Evolutionary conservation across 2,797 vertebrate genomes (phyloP), one percentile per base, ranked within the genome.

Genomic region (Leptoclinus maculatus): DNA sequence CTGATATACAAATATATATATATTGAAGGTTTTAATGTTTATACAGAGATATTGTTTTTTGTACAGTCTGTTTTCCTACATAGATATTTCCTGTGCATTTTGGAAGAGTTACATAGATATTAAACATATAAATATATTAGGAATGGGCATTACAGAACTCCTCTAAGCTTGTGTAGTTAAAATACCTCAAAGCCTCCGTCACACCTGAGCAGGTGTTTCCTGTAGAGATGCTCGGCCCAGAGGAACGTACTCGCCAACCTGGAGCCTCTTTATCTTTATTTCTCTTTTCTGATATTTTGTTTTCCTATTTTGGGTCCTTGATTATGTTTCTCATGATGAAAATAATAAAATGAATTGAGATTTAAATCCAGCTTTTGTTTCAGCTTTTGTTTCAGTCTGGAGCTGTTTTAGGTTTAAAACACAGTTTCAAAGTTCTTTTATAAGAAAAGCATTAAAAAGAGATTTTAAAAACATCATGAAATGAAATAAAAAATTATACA

Each of bases 1-100:
- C 92, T 96, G 93, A 92, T n/a, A 88, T 94, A 92, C 91, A 88
- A 58, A 58, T 32, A 57, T 57, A 58, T 58, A 92, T 91, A 88
- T 94, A 94, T 94, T 92, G 94, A 92, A 95, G 92, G 94, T 95
- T 96, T 94, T 95, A 96, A 96, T 97, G 95, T 97, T 97, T 97
- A 94, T 96, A 96, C 95, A 95, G 96, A 96, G 93, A 89, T 95
- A 94, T 95, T 95, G 41, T 80, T 74, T 63, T 96, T 97, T 97
- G 95, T 96, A 97, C 94, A 96, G 94, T 96, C 95, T 96, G 95
- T 96, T 88, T 96, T 96, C 94, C 94, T 95, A 94, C 92, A 87
- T 94, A 94, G 93, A 95, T 95, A 93, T 89, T 88, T 88, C 77
- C 68, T 91, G 85, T 89, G 78, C 85, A 83, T 89, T 88, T 91